Base-by-base conservation (phyloP, 2,888 invertebrate genomes). In the Himalopsyche anomala region DNA sequence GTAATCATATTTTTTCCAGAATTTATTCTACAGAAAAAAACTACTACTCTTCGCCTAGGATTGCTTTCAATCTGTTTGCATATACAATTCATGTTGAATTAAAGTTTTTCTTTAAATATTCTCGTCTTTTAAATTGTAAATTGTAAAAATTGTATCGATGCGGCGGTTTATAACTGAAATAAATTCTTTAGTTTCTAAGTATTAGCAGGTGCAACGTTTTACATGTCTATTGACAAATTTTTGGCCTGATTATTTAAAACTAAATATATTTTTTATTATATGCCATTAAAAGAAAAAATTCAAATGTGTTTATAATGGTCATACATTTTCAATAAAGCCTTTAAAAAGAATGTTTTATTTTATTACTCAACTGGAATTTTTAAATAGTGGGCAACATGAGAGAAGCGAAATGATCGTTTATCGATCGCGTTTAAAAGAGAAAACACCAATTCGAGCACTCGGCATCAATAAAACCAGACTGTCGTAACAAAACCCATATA, bases 401-500 rank as follows among this genome's bases (percentile, higher is more conserved):
- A 28, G 28, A 28, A 40, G 40, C 2, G 40, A 40, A 40, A 45
- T 9, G 45, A 45, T 8, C 8, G 9, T 45, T 51, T 15, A 8
- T 15, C 8, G 51, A 51, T 51, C 51, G 15, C 15, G 51, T 15
- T 4, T 15, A 51, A 51, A 15, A 15, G 15, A 51, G 45, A 12
- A 9, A 42, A 42, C 5, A 51, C 45, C 12, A 12, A 4, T 15
- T 45, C 9, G 45, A 11, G 45, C 6, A 2, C 45, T 15, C 2
- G 3, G 15, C 12, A 51, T 2, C 51, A 51, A 51, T 51, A 51
- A 51, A 51, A 51, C 51, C 15, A 15, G 2, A 8, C 51, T 51
- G 15, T 51, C 51, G n/a, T 80, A 80, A 80, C 80, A 45, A 80
- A 80, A 80, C 45, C 45, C 19, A 80, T 80, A 80, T 80, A 80